Evolutionary conservation across 1,140 invertebrate genomes (phyloP), one percentile per base, ranked within the genome.

Genomic region (Bombus fervidus): DNA sequence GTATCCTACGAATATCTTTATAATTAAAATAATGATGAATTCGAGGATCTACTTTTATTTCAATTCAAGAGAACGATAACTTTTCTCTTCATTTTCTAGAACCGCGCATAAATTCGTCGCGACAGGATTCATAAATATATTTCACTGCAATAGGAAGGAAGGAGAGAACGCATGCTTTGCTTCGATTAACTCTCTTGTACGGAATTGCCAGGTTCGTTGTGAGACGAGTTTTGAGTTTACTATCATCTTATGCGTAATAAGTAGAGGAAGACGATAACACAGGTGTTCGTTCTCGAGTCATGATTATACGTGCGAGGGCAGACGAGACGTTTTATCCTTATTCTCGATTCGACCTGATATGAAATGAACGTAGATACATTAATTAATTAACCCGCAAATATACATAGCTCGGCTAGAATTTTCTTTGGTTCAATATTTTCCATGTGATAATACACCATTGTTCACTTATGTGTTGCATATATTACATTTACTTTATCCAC

Each of bases 201-300:
- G 12, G 15, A 76, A 76, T 76, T 62, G 34, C 53, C 13, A 47
- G 53, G 57, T 62, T 76, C 25, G 18, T 31, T 37, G 34, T 62
- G 74, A 39, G 25, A 57, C 74, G 10, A 53, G 53, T 22, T 34
- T 34, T 3, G 37, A 62, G 74, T 76, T 76, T 39, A 41, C 18
- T 62, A 62, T 76, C 53, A 34, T 37, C 57, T 39, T 76, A 37
- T 76, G 74, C 74, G 34, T 62, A 39, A 34, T 62, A 62, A 62
- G 57, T 41, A 76, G 37, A 34, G 25, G 25, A 62, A 12, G 22
- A 5, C 37, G 9, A 57, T 59, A 62, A 57, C 53, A 76, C 53
- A 76, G 57, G 53, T 62, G 74, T n/a, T 62, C 5, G 25, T 76
- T 62, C 53, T 39, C 74, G 34, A 34, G 9, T n/a, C n/a, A 12